A percentile compares a stretch with the other conserved stretches of the same genome.
phyloP scores from a whole-genome alignment of 1,140 invertebrate genomes.

The Nylanderia fulva region DNA sequence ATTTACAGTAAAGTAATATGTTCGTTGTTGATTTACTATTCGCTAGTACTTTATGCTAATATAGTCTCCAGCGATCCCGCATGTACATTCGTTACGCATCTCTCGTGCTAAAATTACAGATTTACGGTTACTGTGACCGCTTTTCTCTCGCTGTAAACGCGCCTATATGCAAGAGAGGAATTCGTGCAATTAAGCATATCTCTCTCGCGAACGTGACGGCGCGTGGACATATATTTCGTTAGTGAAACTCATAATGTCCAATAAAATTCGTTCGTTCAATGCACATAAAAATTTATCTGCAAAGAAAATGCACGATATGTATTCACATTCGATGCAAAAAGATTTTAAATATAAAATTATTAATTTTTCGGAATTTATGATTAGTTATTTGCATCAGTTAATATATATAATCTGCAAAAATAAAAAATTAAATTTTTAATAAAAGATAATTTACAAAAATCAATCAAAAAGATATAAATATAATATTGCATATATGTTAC shows the following conservation, averaged over 20 bases:
- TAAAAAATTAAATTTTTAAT: neutral
- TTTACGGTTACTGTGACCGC: conserved; percentile 48
- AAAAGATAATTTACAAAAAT: neutral
- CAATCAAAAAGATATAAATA: too few relatives aligned
- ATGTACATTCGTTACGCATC: conserved; percentile 5
- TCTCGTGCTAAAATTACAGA: conserved; percentile 52
- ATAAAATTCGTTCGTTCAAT: conserved; percentile 14
- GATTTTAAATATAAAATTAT: neutral
- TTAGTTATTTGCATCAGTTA: neutral
- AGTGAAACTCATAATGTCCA: conserved; percentile 7
- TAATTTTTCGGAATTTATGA: neutral
- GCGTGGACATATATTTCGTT: conserved; percentile 12
- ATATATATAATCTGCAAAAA: neutral
- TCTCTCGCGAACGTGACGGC: conserved; percentile 17
- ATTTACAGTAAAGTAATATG: neutral
- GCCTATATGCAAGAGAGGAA: conserved; percentile 22
- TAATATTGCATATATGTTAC: neutral
- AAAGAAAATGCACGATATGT: neutral
- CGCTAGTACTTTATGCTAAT: conserved; percentile 31
- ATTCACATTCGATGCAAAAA: neutral
- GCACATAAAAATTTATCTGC: conserved; percentile 12
- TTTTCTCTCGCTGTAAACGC: conserved; percentile 50
- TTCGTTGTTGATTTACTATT: conserved; percentile 43
- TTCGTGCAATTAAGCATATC: conserved; percentile 12
- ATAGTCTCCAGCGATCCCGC: neutral